Evolutionary conservation across 2,113 vertebrate genomes (phyloP), one percentile per base, ranked within the genome.

Genomic region (Nesoenas mayeri): DNA sequence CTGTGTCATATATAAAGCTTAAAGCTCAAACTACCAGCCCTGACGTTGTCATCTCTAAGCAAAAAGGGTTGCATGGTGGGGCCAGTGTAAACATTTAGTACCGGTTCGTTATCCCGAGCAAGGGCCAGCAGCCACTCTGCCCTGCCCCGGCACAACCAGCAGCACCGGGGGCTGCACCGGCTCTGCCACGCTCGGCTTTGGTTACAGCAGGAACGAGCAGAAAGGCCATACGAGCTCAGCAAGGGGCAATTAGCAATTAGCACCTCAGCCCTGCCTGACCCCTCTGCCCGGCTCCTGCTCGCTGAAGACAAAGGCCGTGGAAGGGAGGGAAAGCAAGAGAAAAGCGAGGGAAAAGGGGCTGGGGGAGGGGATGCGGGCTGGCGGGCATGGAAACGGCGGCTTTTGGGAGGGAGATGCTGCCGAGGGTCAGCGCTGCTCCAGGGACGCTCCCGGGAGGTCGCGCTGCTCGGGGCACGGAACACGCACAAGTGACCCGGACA

Each of bases 161-260:
- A 58, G 60, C 58, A 20, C 20, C 50, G 21, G 3, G 10, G 17
- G n/a, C 48, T 34, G 40, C 75, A 6, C 75, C 6, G 1, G 3
- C 9, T 50, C 53, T 1, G 4, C 70, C 4, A 1, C 11, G 31
- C 66, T 79, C 6, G 83, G 83, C 88, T 86, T 32, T 5, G 21
- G 56, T 61, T 78, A 15, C 86, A 91, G 94, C 78, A 5, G 90
- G 85, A 82, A 81, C 3, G 40, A 67, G 34, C 50, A 88, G 93
- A 85, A 91, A 82, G 86, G 92, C 32, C 19, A 29, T 4, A 74
- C n/a, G 58, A 26, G 65, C 95, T 12, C 89, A 93, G 88, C 21
- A 57, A 95, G 96, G 96, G 91, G 79, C 96, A 92, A 92, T 56
- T 77, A 86, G 75, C 97, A 98, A 98, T 98, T 98, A 98, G 91